These are phyloP conservation scores for Ramphastos sulfuratus DNA, from an alignment of 2,113 vertebrate genomes.

Conservation along the genomic window DNA sequence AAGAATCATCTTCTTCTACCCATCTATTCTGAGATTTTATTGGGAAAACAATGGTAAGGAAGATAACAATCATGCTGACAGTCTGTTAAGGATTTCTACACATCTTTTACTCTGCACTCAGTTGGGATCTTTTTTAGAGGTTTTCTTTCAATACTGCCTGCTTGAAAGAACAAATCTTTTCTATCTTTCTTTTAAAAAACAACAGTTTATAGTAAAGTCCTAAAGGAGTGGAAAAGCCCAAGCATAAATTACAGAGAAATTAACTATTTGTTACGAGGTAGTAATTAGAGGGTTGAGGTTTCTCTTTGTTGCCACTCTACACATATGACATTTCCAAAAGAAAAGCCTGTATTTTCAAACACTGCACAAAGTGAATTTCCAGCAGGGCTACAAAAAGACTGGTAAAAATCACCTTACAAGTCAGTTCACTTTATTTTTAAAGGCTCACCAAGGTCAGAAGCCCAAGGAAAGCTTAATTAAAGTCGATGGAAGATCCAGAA, in stretches of 20 bases:
- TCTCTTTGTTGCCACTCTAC: not conserved
- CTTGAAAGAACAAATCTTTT: not conserved
- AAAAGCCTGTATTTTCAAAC: slow-evolving; percentile 24
- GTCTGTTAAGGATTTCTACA: slow-evolving; percentile 17
- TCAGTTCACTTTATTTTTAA: slow-evolving; percentile 67
- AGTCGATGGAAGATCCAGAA: slow-evolving; percentile 63
- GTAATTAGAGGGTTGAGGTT: not conserved
- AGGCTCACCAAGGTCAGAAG: slow-evolving; percentile 64
- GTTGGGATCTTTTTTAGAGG: not conserved
- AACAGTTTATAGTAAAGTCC: not conserved
- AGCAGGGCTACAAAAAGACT: slow-evolving; percentile 27
- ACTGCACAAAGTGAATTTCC: slow-evolving; percentile 29
- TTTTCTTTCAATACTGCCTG: not conserved
- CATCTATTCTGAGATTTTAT: slow-evolving; percentile 27
- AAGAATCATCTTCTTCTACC: slow-evolving; percentile 25
- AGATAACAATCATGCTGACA: slow-evolving; percentile 49
- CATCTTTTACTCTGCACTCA: not conserved
- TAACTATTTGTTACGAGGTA: not conserved
- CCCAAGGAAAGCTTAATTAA: slow-evolving; percentile 71
- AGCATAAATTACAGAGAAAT: slow-evolving; percentile 8
- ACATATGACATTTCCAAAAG: slow-evolving; percentile 14
- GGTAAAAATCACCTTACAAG: slow-evolving; percentile 57
- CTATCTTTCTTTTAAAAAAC: not conserved
- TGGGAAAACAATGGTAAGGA: not conserved
- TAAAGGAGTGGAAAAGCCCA: not conserved